A percentile compares a stretch with the other conserved stretches of the same genome.
Evolutionary conservation across 2,888 invertebrate genomes (phyloP).

Genomic region (Brachycybe producta): DNA sequence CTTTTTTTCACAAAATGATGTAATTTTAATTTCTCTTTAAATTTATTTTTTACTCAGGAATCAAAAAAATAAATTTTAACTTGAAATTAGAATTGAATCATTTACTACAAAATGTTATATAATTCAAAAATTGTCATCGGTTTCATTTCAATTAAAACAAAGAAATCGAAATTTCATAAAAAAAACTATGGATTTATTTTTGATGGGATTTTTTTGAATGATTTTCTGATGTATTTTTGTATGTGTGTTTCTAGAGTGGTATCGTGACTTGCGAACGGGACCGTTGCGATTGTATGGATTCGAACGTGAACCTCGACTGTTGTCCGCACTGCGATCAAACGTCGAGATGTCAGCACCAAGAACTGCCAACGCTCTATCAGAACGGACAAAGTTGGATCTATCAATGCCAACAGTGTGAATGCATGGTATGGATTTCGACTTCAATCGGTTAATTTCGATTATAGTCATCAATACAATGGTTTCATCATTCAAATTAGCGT

Average conservation of each 20-base stretch:
- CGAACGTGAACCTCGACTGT: constrained; percentile 42
- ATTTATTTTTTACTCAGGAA: too few species aligned
- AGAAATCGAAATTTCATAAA: too few species aligned
- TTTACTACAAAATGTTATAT: too few species aligned
- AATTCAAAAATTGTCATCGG: too few species aligned
- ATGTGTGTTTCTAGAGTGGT: constrained; percentile 26
- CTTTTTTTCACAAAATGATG: too few species aligned
- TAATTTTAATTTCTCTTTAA: too few species aligned
- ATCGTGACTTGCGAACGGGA: constrained; percentile 50
- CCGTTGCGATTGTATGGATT: constrained; percentile 50
- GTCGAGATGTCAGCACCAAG: constrained; percentile 63
- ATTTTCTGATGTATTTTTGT: background rate
- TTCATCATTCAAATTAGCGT: too few species aligned
- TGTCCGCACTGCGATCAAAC: constrained; percentile 61
- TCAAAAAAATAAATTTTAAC: too few species aligned
- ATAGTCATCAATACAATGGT: background rate
- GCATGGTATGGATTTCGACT: constrained; percentile 67
- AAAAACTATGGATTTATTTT: background rate
- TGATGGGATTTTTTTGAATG: constrained; percentile 1
- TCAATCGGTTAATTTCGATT: too few species aligned
- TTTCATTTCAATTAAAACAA: too few species aligned
- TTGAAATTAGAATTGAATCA: too few species aligned
- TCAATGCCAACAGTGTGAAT: constrained; percentile 84
- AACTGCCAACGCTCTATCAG: constrained; percentile 56
- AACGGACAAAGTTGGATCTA: constrained; percentile 80